Evolutionary conservation across 2,113 vertebrate species (phyloP), one percentile per base, ranked within the genome.

Genomic region (Perca fluviatilis): DNA sequence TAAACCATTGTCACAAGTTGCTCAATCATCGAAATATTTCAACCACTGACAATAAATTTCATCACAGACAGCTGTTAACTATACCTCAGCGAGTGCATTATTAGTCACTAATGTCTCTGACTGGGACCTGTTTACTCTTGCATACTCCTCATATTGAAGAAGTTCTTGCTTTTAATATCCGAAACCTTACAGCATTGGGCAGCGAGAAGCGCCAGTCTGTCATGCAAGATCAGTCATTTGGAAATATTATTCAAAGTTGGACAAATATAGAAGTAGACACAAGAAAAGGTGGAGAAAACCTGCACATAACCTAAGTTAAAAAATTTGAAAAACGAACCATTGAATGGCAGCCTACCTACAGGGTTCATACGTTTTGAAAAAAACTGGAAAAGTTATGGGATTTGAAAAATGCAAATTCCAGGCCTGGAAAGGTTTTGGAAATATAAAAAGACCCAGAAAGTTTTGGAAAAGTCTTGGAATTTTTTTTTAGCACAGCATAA

Each of bases 1-100:
- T 14, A 66, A 71, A 66, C 63, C 53, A 23, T 70, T 68, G 74
- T 84, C 65, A 74, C 27, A 49, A 19, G 25, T 46, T 56, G 61
- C 81, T 77, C 16, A 61, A 7, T 78, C 73, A 75, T 36, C 49
- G 23, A 40, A 47, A 51, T 81, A 71, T 78, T 75, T 71, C 18
- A 56, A 36, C 46, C 40, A 16, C 58, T 36, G 49, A 69, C 11
- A 8, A 51, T 65, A 53, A 3, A 53, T 33, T 21, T 27, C 16
- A 1, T 58, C 27, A 40, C 54, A 62, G 9, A 11, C 57, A 69
- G 1, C 60, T 49, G 53, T 66, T 40, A 50, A n/a, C 19, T 13
- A 12, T 6, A 25, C 2, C 14, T 23, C 53, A 43, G 12, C 2
- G 5, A 40, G 46, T 30, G 54, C 30, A 21, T 43, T 23, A 15